Evolutionary conservation across 2,113 vertebrate species (phyloP), one percentile per base, ranked within the genome.

Genomic region (Desmodus rotundus): DNA sequence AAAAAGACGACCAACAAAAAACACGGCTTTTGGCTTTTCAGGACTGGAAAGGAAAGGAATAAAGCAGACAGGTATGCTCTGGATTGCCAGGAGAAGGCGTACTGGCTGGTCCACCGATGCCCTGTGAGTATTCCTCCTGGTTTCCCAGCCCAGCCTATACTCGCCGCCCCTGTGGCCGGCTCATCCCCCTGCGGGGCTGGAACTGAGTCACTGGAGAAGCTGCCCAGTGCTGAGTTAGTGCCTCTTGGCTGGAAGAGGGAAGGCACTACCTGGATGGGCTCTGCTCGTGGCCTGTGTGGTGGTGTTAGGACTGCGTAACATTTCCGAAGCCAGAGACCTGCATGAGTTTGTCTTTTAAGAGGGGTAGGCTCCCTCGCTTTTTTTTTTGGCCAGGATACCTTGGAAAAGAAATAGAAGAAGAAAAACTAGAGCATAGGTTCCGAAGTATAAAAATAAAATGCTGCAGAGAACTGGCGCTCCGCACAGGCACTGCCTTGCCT

Each of bases 61-160:
- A 99, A 99, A 93, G 99, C 98, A 0, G 99, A 99, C 96, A 98
- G 99, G 3, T 99, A 99, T 0, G 99, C 99, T 4, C 98, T 99
- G 98, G 99, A 99, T 90, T 99, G 99, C 96, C 99, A 99, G 98
- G 99, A 99, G 97, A 99, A 99, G 97, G 99, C 99, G 1, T 99
- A 99, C 92, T 99, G 99, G 99, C 99, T 99, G 84, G 99, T 99
- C 93, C 99, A 99, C 97, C 98, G 99, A 80, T 98, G 99, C 61
- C 99, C 99, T 33, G 99, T 99, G 92, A 99, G 99, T 99, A 96
- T 9, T 14, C 24, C 63, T 38, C 47, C 47, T 9, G 43, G 31
- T 0, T 3, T 17, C 63, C 56, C 31, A 16, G 15, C 63, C 33
- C 20, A 3, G 31, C 19, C 31, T 7, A 2, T 2, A 0, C n/a